Conservation (phyloP, 2,113 vertebrate species). For the Coryphaenoides rupestris region DNA sequence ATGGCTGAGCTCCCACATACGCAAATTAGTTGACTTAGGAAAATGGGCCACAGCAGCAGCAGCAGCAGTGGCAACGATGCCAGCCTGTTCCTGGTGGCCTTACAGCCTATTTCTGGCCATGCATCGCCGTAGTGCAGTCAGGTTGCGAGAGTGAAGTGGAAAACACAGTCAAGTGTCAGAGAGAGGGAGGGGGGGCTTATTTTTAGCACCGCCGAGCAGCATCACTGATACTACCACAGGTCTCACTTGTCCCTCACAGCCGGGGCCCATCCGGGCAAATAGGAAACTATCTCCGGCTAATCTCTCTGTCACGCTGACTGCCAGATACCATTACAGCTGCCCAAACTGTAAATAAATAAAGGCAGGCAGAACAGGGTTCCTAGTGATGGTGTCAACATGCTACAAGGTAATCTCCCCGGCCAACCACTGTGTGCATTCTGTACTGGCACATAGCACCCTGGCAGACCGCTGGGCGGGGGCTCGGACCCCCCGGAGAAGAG, state of each 20-base stretch:
- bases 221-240: conserved; percentile 64
- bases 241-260: conserved; percentile 46
- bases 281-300: conserved; percentile 48
- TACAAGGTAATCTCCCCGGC: conserved; percentile 43
- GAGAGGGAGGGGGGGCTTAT: conserved; percentile 56
- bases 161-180: conserved; percentile 73
- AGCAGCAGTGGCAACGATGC: conserved; percentile 50
- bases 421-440: conserved; percentile 48
- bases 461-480: conserved; percentile 45
- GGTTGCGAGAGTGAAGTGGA: conserved; percentile 70
- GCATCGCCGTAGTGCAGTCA: conserved; percentile 60
- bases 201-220: conserved; percentile 68
- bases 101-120: conserved; percentile 66
- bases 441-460: conserved; percentile 45
- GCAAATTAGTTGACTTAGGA: conserved; percentile 33
- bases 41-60: conserved; percentile 56
- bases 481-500: neutral
- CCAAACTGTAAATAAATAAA: conserved; percentile 33
- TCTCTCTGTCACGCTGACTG: conserved; percentile 45
- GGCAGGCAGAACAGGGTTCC: conserved; percentile 17
- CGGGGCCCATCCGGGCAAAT: conserved; percentile 27
- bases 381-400: conserved; percentile 33
- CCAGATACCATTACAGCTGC: conserved; percentile 41
- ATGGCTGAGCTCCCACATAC: neutral
- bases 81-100: conserved; percentile 53